These are phyloP conservation scores for Philypnodon macrostomus DNA, from an alignment of 2,797 vertebrate genomes.

Conservation along the genomic window DNA sequence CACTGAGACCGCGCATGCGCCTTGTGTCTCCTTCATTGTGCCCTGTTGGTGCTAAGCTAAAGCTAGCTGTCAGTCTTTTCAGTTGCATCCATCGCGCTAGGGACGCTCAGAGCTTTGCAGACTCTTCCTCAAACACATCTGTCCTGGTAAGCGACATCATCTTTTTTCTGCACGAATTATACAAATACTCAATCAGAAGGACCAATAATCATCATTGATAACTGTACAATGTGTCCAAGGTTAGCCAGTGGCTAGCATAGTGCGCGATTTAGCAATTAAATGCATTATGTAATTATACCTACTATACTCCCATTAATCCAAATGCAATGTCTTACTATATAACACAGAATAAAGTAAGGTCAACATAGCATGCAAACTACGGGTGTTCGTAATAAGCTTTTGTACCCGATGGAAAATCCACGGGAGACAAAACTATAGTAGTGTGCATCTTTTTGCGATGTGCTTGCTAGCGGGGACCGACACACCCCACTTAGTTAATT, in stretches of 20 bases:
- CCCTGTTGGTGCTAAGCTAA: slow-evolving; percentile 49
- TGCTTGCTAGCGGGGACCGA: no score
- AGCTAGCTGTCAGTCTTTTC: slow-evolving; percentile 47
- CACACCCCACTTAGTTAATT: no score
- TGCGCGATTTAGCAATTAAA: not conserved
- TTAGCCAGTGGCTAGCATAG: slow-evolving; percentile 31
- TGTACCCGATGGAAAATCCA: not conserved
- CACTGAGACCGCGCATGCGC: slow-evolving; percentile 57
- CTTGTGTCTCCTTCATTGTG: slow-evolving; percentile 70
- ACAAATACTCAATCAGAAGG: not conserved
- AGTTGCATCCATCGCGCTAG: slow-evolving; percentile 46
- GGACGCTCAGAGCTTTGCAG: slow-evolving; percentile 29
- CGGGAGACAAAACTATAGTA: not conserved
- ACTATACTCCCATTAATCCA: no score
- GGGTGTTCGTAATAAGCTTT: not conserved
- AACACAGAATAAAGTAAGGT: not conserved
- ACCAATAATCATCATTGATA: not conserved
- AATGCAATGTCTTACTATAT: not conserved
- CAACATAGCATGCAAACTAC: no score
- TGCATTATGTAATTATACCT: slow-evolving; percentile 57
- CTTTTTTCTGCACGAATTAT: not conserved
- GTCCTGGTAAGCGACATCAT: slow-evolving; percentile 39
- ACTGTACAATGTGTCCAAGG: slow-evolving; percentile 26
- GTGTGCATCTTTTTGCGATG: no score
- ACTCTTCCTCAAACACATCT: slow-evolving; percentile 17